Conservation (phyloP, 1,140 invertebrate genomes). For the Temnothorax curvispinosus region DNA sequence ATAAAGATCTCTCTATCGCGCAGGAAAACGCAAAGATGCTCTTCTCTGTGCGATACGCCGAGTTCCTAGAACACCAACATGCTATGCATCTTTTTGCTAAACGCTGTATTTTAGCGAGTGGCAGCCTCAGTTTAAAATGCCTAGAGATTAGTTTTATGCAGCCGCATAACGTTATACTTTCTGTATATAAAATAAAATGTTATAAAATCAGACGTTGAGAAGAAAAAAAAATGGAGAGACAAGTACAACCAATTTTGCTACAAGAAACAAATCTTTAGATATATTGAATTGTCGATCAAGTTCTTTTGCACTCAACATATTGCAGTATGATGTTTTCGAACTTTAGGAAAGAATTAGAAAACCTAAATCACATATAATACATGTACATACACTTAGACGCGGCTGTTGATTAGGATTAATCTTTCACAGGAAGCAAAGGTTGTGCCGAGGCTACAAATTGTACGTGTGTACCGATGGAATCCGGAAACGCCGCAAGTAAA, state of each 20-base stretch:
- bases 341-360: neutral
- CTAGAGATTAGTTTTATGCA: neutral
- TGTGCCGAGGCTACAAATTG: slow-evolving; percentile 89
- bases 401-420: neutral
- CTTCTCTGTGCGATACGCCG: neutral
- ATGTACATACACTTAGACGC: neutral
- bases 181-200: neutral
- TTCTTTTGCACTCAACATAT: neutral
- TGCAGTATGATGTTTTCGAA: neutral
- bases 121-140: neutral
- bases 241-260: neutral
- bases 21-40: neutral
- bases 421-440: neutral
- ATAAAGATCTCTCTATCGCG: neutral
- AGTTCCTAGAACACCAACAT: neutral
- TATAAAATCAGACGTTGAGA: neutral
- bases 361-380: neutral
- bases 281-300: neutral
- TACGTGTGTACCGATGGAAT: slow-evolving; percentile 97
- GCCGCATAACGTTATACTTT: neutral
- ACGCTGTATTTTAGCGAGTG: neutral
- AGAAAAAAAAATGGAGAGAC: neutral
- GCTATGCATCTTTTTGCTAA: neutral
- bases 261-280: neutral
- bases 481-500: slow-evolving; percentile 93